phyloP scores from a whole-genome alignment of 2,113 vertebrate species.

The Tragelaphus scriptus region DNA sequence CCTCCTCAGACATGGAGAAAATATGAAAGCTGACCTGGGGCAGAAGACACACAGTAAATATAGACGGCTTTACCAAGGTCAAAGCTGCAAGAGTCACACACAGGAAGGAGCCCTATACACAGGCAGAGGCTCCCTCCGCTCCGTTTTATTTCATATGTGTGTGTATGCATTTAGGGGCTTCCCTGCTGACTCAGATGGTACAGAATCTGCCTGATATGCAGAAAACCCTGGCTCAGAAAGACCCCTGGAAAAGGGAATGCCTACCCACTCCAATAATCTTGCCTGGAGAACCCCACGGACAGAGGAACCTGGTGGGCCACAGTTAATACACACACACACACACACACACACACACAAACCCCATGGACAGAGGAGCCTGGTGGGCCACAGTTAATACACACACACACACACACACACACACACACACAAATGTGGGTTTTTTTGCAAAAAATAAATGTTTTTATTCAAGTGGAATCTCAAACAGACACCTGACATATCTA shows the following conservation, averaged over 20 bases:
- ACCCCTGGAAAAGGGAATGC: background rate
- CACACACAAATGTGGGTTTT: background rate
- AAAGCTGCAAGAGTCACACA: background rate
- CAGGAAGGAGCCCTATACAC: background rate
- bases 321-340: no score
- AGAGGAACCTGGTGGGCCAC: no score
- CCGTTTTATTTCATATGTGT: background rate
- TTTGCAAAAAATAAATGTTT: background rate
- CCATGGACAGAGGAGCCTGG: background rate
- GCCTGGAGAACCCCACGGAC: background rate
- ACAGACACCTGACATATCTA: background rate
- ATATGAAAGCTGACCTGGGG: background rate
- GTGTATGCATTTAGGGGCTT: background rate
- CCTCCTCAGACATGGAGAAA: background rate
- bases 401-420: background rate
- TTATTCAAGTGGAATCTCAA: background rate
- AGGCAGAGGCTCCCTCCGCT: accelerated
- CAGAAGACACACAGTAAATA: background rate
- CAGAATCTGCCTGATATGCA: background rate
- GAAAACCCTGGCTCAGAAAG: background rate
- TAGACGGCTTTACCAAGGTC: background rate
- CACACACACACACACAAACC: background rate
- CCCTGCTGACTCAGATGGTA: background rate
- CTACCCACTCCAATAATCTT: background rate
- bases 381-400: no score